phyloP scores from a whole-genome alignment of 2,888 invertebrate genomes.

The Mythimna albipuncta region DNA sequence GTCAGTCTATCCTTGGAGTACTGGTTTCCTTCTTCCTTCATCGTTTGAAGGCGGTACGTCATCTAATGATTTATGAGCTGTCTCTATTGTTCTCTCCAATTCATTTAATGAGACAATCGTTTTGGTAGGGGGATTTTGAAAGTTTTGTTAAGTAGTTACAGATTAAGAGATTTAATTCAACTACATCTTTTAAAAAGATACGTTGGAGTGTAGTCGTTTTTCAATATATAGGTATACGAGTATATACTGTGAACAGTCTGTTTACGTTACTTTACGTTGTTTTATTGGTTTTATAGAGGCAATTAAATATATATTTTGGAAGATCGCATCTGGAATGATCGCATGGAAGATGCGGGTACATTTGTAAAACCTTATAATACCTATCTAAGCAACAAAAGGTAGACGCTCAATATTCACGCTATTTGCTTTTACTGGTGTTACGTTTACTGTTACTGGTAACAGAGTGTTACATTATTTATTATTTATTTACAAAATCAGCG shows the following conservation, averaged over 20 bases:
- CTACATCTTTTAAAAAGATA: not conserved
- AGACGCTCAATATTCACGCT: not conserved
- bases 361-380: not conserved
- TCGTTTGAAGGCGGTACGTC: constrained; percentile 45
- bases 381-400: not conserved
- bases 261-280: not conserved
- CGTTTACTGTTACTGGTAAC: not conserved
- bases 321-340: too few relatives aligned
- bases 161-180: not conserved
- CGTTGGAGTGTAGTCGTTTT: not conserved
- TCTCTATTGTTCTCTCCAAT: constrained; percentile 49
- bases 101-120: constrained; percentile 34
- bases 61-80: constrained; percentile 57
- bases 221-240: not conserved
- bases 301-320: not conserved
- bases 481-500: constrained; percentile 51
- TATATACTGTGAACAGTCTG: not conserved
- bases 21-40: constrained; percentile 62
- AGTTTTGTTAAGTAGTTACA: not conserved
- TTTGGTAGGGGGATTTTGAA: constrained; percentile 11
- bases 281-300: not conserved
- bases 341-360: not conserved
- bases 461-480: constrained; percentile 17
- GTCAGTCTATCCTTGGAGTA: constrained; percentile 47
- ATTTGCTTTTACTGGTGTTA: not conserved